phyloP scores from a whole-genome alignment of 2,113 vertebrate genomes.

The Gymnocephalus cernua region DNA sequence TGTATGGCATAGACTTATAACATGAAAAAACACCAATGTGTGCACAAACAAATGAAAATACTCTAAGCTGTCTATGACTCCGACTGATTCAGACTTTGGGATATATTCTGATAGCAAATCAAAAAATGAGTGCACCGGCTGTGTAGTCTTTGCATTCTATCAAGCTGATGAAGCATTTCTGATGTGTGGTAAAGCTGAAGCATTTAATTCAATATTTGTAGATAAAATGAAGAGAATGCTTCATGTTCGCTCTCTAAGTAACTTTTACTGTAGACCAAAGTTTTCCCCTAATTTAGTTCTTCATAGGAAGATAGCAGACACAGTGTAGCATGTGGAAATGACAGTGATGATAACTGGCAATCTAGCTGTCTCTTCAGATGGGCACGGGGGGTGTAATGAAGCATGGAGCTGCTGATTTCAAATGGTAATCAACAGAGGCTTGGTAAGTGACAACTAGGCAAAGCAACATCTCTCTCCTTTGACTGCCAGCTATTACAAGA shows the following conservation, averaged over 20 bases:
- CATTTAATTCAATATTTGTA: not conserved
- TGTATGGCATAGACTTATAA: not conserved
- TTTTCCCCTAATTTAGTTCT: not conserved
- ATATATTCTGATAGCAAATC: not conserved
- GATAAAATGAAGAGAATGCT: not conserved
- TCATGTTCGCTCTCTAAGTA: not conserved
- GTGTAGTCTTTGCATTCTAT: not conserved
- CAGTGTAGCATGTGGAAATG: not conserved
- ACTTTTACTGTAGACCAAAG: not conserved
- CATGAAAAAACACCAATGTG: slow-evolving; percentile 9
- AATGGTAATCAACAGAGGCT: slow-evolving; percentile 40
- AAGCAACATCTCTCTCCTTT: slow-evolving; percentile 7
- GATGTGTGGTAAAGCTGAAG: not conserved
- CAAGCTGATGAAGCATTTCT: not conserved
- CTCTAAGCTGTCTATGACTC: not conserved
- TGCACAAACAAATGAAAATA: slow-evolving; percentile 6
- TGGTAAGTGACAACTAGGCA: slow-evolving; percentile 44
- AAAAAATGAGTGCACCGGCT: not conserved
- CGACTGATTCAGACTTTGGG: not conserved
- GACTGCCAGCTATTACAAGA: slow-evolving; percentile 39
- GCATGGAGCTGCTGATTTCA: slow-evolving; percentile 48
- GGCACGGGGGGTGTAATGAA: slow-evolving; percentile 35
- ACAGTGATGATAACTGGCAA: slow-evolving; percentile 1
- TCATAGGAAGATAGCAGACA: not conserved
- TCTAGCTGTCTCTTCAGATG: not conserved